Conservation (phyloP, 2,797 vertebrate genomes). For the Odontamblyopus lacepedii region DNA sequence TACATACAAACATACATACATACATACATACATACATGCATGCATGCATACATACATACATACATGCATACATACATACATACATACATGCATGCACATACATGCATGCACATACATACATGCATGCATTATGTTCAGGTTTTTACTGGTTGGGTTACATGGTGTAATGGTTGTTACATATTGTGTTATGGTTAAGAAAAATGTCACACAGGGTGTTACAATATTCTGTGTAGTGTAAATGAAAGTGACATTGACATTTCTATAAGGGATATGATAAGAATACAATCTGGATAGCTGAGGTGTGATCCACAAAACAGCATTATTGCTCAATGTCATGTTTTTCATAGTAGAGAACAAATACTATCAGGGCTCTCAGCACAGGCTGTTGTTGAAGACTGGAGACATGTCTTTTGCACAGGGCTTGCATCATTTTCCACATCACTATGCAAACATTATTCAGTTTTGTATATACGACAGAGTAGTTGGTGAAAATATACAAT, state of each 20-base stretch:
- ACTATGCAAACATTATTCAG: neutral
- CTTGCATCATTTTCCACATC: constrained; percentile 1
- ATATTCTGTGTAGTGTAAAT: no score
- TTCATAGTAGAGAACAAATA: neutral
- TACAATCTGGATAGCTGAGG: neutral
- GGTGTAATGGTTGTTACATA: no score
- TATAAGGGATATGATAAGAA: no score
- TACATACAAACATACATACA: neutral
- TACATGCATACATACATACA: neutral
- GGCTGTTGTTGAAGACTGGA: neutral
- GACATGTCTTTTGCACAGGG: neutral
- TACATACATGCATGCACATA: neutral
- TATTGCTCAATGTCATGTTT: neutral
- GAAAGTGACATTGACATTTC: no score
- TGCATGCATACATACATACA: neutral
- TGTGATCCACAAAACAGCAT: neutral
- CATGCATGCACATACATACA: neutral
- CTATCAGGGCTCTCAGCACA: neutral
- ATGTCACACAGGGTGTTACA: no score
- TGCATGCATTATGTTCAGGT: no score
- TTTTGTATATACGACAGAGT: constrained; percentile 3
- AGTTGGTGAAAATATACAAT: neutral
- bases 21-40: neutral
- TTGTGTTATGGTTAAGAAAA: no score
- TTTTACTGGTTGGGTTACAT: no score